Base-by-base conservation (phyloP, 2,888 invertebrate species). In the Siphlonurus alternatus region DNA sequence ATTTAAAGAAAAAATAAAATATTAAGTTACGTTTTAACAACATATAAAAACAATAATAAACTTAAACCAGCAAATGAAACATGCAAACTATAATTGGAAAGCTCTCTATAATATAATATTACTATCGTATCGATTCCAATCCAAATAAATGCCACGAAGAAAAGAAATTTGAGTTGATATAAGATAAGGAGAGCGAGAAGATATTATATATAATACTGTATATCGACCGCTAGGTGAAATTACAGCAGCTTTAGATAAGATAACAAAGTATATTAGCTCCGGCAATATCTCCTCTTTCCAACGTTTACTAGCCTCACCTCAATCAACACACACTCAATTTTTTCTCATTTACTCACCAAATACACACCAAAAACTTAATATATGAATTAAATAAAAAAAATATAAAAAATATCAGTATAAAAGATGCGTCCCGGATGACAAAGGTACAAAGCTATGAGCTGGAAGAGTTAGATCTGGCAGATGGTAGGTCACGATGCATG, bases 401-500 rank as follows among this genome's bases (percentile, higher is more conserved):
- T 38, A 38, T 10, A 38, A 38, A 38, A n/a, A n/a, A n/a, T n/a
- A 38, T 5, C 38, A 38, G 38, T 10, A 10, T 5, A 38, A 38
- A 5, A 10, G 15, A 10, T 15, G 15, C 38, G 38, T 10, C 38
- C 5, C 5, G 5, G 38, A 38, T 38, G 38, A 20, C 56, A 22
- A n/a, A n/a, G n/a, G n/a, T n/a, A n/a, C 22, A 22, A 20, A 7
- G 56, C 75, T 72, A 74, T 82, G 80, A 84, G 84, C 83, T 84
- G 84, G 84, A 84, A 84, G 84, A 84, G 83, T 83, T 84, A 84
- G 84, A 84, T 84, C 84, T 84, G 84, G 82, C 84, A 84, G 71
- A 70, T 73, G 71, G 69, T 67, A 68, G 68, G 66, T 67, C 69
- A 68, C 70, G 70, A 70, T 71, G 72, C 73, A 72, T 82, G 81